Conservation (phyloP, 2,888 invertebrate genomes). For the Apodemia duryi region DNA sequence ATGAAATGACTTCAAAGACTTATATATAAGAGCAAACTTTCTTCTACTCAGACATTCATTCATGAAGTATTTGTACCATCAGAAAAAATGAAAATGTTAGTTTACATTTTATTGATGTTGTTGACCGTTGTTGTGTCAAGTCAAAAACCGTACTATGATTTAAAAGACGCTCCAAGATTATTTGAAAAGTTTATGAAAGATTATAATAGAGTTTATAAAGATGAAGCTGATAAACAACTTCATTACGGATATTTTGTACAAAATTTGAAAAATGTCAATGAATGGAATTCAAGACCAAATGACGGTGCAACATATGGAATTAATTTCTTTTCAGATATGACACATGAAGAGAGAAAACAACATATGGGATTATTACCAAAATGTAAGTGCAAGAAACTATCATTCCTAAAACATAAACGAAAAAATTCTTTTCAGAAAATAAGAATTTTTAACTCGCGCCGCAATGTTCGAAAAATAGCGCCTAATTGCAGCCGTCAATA, state of each 20-base stretch:
- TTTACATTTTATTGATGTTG: slow-evolving; percentile 16
- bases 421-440: no score
- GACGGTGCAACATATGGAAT: no score
- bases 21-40: background rate
- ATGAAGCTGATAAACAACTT: slow-evolving; percentile 38
- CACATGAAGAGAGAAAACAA: no score
- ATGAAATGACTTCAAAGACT: background rate
- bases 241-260: slow-evolving; percentile 42
- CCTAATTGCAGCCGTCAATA: no score
- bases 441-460: no score
- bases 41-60: background rate
- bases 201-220: slow-evolving; percentile 40
- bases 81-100: slow-evolving; percentile 17
- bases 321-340: no score
- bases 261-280: slow-evolving; percentile 39
- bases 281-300: no score
- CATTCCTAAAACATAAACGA: no score
- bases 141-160: slow-evolving; percentile 35
- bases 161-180: slow-evolving; percentile 34
- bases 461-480: no score
- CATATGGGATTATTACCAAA: no score
- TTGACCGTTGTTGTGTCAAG: slow-evolving; percentile 29
- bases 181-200: slow-evolving; percentile 44
- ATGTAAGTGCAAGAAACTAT: no score
- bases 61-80: background rate